A percentile compares a stretch with the other conserved stretches of the same genome.
Conservation (phyloP, 2,888 invertebrate species). For the Eurois occulta region DNA sequence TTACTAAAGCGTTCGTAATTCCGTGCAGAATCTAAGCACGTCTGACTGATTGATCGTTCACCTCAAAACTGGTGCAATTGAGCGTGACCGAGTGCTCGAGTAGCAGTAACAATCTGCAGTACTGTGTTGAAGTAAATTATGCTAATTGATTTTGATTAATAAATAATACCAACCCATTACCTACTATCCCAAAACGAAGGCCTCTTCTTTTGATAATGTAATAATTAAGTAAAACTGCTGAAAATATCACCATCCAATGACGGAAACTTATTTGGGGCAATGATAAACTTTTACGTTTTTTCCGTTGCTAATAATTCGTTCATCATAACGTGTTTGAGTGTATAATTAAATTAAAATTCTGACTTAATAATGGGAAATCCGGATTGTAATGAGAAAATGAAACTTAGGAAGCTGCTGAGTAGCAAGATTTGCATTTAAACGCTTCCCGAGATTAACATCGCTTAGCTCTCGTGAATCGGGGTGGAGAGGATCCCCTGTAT, state of each 20-base stretch:
- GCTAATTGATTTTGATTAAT: not conserved
- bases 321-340: slow-evolving; percentile 33
- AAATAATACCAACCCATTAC: not conserved
- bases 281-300: slow-evolving; percentile 37
- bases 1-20: slow-evolving; percentile 28
- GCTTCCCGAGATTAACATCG: slow-evolving; percentile 54
- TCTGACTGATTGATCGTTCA: slow-evolving; percentile 67
- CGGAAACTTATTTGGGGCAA: slow-evolving; percentile 39
- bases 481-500: slow-evolving; percentile 1
- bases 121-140: slow-evolving; percentile 17
- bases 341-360: slow-evolving; percentile 52
- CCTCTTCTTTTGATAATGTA: not conserved
- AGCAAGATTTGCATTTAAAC: slow-evolving; percentile 63
- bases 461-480: slow-evolving; percentile 21
- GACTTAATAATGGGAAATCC: slow-evolving; percentile 63
- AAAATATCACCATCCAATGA: slow-evolving; percentile 10
- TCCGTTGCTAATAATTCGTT: slow-evolving; percentile 20
- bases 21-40: slow-evolving; percentile 58
- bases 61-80: slow-evolving; percentile 55
- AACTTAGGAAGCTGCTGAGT: slow-evolving; percentile 47
- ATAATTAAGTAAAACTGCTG: slow-evolving; percentile 6
- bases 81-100: slow-evolving; percentile 58
- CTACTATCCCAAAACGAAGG: not conserved
- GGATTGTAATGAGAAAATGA: slow-evolving; percentile 51
- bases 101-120: slow-evolving; percentile 42